phyloP scores from a whole-genome alignment of 2,797 vertebrate species.

The Urosaurus nigricauda region DNA sequence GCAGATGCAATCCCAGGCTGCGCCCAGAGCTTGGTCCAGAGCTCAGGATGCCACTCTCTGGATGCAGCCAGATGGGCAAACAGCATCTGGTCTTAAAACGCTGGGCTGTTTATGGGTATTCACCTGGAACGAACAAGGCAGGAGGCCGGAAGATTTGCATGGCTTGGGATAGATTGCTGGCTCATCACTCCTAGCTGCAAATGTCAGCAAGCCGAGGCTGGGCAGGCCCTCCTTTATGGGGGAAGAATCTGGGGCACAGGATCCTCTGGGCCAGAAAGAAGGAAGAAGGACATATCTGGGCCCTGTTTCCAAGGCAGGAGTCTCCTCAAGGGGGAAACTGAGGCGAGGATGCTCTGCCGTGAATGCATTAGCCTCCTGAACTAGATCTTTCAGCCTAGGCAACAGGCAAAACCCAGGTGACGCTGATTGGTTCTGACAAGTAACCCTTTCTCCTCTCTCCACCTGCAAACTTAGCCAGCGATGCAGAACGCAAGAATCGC shows the following conservation, averaged over 20 bases:
- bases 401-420: background rate
- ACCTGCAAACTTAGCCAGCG: background rate
- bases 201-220: background rate
- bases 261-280: background rate
- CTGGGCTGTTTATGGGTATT: background rate
- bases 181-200: background rate
- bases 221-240: background rate
- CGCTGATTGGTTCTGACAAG: background rate
- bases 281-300: background rate
- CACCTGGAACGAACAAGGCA: background rate
- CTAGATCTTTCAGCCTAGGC: background rate
- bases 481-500: background rate
- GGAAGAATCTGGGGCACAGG: background rate
- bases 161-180: background rate
- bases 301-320: background rate
- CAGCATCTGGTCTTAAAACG: background rate
- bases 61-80: background rate
- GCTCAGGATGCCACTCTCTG: background rate
- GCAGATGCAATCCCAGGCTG: no score
- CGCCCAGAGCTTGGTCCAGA: background rate
- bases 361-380: conserved; percentile 7
- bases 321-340: background rate
- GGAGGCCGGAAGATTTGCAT: background rate
- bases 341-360: background rate
- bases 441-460: background rate